Percentiles rank a stretch among this genome's conserved stretches.
Conservation (phyloP, 2,797 vertebrate species). For the Ispidina lecontei region DNA sequence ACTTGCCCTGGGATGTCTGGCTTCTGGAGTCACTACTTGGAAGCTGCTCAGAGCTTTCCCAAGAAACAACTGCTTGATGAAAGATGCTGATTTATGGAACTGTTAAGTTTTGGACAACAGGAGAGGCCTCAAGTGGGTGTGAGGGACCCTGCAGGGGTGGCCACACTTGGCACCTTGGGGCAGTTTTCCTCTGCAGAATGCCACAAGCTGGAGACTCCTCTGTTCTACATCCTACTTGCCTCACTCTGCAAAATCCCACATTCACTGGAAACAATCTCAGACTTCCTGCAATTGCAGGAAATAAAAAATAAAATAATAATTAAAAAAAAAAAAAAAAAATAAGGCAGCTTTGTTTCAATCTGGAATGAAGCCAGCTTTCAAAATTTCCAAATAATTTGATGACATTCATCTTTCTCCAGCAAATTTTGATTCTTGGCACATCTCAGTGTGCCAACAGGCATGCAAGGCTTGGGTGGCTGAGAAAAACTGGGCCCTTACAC, state of each 20-base stretch:
- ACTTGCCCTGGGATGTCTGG: background rate
- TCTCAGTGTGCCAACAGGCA: background rate
- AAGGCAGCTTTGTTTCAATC: background rate
- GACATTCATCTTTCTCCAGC: background rate
- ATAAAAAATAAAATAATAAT: background rate
- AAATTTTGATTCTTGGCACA: background rate
- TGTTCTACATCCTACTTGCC: background rate
- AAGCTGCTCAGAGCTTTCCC: background rate
- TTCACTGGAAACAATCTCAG: background rate
- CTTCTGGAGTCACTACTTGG: slow-evolving; percentile 1
- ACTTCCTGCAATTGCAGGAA: background rate
- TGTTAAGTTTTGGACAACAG: background rate
- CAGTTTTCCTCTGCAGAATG: background rate
- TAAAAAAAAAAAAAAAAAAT: background rate
- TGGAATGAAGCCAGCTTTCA: background rate
- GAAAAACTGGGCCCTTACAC: background rate
- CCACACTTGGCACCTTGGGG: background rate
- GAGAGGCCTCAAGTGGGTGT: background rate
- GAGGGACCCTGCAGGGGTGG: background rate
- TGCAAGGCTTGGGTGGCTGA: background rate
- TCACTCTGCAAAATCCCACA: background rate
- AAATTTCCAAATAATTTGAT: background rate
- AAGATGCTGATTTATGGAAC: slow-evolving; percentile 6
- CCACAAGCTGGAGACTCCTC: background rate
- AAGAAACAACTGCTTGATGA: background rate